phyloP scores from a whole-genome alignment of 2,888 invertebrate genomes.

The Thalpophila matura region DNA sequence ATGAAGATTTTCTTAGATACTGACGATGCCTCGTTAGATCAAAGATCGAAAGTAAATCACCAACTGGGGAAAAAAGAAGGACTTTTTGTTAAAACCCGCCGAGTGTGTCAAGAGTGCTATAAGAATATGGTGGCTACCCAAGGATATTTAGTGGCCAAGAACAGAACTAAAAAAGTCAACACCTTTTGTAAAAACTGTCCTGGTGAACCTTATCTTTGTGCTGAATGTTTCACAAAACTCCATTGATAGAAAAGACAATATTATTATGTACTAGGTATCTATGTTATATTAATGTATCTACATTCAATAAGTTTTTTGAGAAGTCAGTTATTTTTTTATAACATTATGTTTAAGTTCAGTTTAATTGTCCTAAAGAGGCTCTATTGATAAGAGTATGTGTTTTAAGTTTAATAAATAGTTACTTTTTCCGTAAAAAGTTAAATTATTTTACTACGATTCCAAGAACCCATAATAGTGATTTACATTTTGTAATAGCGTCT shows the following conservation, averaged over 20 bases:
- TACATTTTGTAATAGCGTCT: background rate
- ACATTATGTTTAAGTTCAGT: slow-evolving; percentile 6
- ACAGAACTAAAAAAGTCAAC: slow-evolving; percentile 32
- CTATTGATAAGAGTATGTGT: background rate
- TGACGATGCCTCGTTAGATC: background rate
- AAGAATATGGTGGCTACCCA: slow-evolving; percentile 18
- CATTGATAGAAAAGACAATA: slow-evolving; percentile 12
- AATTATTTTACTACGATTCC: background rate
- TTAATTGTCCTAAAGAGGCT: no score
- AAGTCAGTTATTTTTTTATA: no score
- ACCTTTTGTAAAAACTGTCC: slow-evolving; percentile 27
- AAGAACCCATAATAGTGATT: background rate
- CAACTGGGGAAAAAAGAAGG: slow-evolving; percentile 27
- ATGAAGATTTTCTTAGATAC: slow-evolving; percentile 22
- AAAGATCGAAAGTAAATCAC: slow-evolving; percentile 20
- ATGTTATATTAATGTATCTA: no score
- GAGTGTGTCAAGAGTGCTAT: slow-evolving; percentile 16
- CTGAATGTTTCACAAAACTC: slow-evolving; percentile 28
- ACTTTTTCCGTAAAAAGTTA: background rate
- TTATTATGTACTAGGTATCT: no score
- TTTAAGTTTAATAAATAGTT: background rate
- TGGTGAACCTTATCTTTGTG: slow-evolving; percentile 27
- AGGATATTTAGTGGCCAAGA: slow-evolving; percentile 20
- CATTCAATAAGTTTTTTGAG: no score
- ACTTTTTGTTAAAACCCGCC: slow-evolving; percentile 1